Conservation (phyloP, 2,113 vertebrate species). For the Mohoua ochrocephala region DNA sequence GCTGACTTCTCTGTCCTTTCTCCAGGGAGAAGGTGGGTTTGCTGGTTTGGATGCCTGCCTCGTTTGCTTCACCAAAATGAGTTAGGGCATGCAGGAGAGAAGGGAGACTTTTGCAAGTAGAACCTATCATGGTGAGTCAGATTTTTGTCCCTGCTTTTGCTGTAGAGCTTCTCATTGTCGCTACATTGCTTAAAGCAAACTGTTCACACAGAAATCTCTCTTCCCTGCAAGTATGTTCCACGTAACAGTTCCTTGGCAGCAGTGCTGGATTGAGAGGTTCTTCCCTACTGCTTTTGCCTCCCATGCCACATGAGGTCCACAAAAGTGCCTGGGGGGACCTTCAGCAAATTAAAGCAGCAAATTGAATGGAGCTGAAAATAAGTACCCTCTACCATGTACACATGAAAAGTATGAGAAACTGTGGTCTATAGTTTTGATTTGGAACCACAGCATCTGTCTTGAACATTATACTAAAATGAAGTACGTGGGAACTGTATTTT, state of each 20-base stretch:
- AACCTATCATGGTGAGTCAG: conserved; percentile 46
- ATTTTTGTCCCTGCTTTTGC: background rate
- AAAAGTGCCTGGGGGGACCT: background rate
- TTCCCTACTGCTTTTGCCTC: background rate
- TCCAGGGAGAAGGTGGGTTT: background rate
- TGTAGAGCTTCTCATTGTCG: background rate
- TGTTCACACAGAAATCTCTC: background rate
- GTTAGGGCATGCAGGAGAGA: background rate
- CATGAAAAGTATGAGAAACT: background rate
- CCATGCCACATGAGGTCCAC: background rate
- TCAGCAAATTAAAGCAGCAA: background rate
- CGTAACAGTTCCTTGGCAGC: background rate
- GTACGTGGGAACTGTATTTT: background rate
- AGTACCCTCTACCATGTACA: background rate
- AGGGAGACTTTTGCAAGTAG: background rate
- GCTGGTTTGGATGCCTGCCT: background rate
- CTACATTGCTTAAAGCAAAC: background rate
- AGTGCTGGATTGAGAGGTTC: background rate
- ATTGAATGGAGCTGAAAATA: background rate
- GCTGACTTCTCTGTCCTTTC: background rate
- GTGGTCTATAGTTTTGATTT: background rate
- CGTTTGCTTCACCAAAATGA: background rate
- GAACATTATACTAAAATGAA: background rate
- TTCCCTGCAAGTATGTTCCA: background rate
- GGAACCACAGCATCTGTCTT: background rate